These are phyloP conservation scores for Cettia cetti DNA, from an alignment of 2,113 vertebrate species.

Conservation along the genomic window DNA sequence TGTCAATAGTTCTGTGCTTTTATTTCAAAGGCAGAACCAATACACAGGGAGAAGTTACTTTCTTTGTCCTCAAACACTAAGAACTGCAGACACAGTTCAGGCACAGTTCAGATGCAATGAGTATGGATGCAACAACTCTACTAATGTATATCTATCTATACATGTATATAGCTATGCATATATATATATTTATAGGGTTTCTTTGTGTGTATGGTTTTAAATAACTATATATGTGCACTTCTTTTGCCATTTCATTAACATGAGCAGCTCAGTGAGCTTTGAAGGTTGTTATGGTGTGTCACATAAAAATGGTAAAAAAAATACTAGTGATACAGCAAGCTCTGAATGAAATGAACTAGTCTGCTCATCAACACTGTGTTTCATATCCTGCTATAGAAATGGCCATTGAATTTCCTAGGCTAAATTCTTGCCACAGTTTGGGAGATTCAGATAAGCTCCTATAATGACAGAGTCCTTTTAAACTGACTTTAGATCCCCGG, in stretches of 20 bases:
- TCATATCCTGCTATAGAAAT: not conserved
- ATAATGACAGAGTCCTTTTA: not conserved
- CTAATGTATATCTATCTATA: not conserved
- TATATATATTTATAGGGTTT: not conserved
- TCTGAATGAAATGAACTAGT: not conserved
- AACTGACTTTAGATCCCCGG: not conserved
- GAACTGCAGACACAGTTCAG: constrained; percentile 55
- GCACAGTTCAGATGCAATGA: constrained; percentile 65
- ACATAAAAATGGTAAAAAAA: not conserved
- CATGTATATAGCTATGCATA: not conserved
- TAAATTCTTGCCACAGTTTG: not conserved
- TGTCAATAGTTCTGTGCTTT: constrained; percentile 59
- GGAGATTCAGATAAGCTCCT: not conserved
- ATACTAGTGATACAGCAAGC: not conserved
- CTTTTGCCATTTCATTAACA: not conserved
- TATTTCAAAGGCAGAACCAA: constrained; percentile 65
- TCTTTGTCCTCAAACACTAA: constrained; percentile 59
- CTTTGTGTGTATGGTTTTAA: not conserved
- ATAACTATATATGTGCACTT: not conserved
- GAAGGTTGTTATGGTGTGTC: not conserved
- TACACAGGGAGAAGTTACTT: constrained; percentile 52
- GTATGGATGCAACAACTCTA: not conserved
- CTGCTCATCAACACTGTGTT: not conserved
- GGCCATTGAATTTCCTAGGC: not conserved
- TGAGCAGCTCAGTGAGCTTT: not conserved